A percentile compares a stretch with the other conserved stretches of the same genome.
phyloP scores from a whole-genome alignment of 2,113 vertebrate genomes.

The Festucalex cinctus region DNA sequence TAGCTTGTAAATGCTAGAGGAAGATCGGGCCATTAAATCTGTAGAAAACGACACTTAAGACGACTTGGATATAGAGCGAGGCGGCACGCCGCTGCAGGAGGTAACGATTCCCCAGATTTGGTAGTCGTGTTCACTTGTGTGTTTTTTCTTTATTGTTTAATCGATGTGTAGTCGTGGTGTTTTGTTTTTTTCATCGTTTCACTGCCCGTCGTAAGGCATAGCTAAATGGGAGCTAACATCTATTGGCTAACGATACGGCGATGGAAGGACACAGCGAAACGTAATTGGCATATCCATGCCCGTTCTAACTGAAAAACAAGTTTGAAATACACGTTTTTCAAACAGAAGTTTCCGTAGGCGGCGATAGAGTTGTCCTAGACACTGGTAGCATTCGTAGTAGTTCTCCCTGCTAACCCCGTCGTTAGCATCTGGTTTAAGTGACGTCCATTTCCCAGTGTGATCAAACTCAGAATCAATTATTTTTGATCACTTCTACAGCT shows the following conservation, averaged over 20 bases:
- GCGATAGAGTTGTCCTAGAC: background rate
- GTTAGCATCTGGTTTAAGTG: background rate
- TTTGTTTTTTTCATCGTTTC: constrained; percentile 43
- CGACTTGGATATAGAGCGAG: constrained; percentile 28
- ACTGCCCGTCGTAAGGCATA: constrained; percentile 52
- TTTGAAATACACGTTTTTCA: background rate
- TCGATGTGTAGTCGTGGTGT: constrained; percentile 40
- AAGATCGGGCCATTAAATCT: constrained; percentile 57
- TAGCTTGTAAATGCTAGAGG: constrained; percentile 52
- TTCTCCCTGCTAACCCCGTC: constrained; percentile 18
- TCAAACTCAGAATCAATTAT: background rate
- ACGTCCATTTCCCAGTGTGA: background rate
- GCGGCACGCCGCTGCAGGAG: constrained; percentile 52
- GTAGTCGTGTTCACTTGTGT: fast-evolving
- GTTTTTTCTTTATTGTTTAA: background rate
- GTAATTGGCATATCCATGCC: background rate
- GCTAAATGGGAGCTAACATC: constrained; percentile 40
- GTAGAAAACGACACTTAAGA: constrained; percentile 47
- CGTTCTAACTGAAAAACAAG: fast-evolving
- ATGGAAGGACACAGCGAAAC: background rate
- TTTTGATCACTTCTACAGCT: background rate
- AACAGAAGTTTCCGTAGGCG: background rate
- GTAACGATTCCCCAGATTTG: constrained; percentile 36
- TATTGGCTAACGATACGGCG: constrained; percentile 17
- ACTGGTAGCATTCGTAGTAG: constrained; percentile 25